Conservation (phyloP, 2,113 vertebrate species). For the Leptocoma aspasia region DNA sequence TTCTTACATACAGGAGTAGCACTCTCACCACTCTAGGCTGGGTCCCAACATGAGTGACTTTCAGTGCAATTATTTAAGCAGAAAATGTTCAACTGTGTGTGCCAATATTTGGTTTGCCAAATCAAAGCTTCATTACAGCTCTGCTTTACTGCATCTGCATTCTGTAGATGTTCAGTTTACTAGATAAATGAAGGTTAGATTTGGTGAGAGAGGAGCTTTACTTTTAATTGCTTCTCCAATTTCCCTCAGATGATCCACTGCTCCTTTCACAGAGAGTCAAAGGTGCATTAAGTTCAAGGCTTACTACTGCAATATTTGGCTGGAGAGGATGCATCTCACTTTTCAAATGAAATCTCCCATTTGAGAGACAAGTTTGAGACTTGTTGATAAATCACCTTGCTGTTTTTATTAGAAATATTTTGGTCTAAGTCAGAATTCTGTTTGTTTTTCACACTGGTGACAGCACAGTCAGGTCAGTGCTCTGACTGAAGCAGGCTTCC, state of each 20-base stretch:
- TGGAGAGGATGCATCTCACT: not conserved
- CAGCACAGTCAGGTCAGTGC: not conserved
- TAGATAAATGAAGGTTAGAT: not conserved
- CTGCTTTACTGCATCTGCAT: not conserved
- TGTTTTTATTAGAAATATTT: not conserved
- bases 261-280: not conserved
- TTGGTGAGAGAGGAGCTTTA: slow-evolving; percentile 1
- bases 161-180: not conserved
- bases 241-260: slow-evolving; percentile 18
- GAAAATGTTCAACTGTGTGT: not conserved
- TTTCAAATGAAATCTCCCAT: slow-evolving; percentile 17
- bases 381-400: slow-evolving; percentile 10
- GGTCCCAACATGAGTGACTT: not conserved
- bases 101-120: not conserved
- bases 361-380: not conserved
- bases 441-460: not conserved
- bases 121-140: not conserved
- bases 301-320: not conserved
- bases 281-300: not conserved
- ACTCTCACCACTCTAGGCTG: not conserved
- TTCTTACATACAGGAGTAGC: not conserved
- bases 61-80: not conserved
- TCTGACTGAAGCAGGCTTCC: not conserved
- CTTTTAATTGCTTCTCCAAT: slow-evolving; percentile 7
- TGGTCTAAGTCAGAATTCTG: not conserved